Base-by-base conservation (phyloP, 2,888 invertebrate genomes). In the Laspeyria flexula region DNA sequence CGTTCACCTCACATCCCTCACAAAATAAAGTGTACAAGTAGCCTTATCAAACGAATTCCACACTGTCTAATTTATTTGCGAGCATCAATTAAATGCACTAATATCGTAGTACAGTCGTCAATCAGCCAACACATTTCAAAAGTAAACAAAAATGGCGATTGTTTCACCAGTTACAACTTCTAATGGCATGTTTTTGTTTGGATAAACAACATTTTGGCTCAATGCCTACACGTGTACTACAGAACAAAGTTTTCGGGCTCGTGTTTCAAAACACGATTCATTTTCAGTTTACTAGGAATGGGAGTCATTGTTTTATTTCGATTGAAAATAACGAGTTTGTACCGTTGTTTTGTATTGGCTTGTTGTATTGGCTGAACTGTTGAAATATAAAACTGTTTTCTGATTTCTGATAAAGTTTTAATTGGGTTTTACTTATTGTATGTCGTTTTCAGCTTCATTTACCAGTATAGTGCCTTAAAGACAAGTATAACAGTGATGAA, bases 211-310 rank as follows among this genome's bases (percentile, higher is more conserved):
- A 53, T 62, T 68, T 72, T 84, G 85, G 85, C 79, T 58, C 51
- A 12, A 34, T 70, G 81, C 85, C 85, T 73, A 81, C 83, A 78
- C 79, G 79, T 78, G 83, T 66, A 79, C 78, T 74, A 75, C 77
- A 74, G 81, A 63, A 54, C 55, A 56, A 67, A 66, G 71, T 68
- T 73, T 71, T 65, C n/a, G 70, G 62, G 54, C 43, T 83, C 73
- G 55, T 50, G 55, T 81, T 79, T 80, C 83, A 75, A 79, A 85
- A 81, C 77, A 79, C 49, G 58, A 67, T 62, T 70, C 71, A 68
- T 75, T 79, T 75, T 70, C 65, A 70, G 48, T 62, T 64, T 75
- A 67, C 73, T 54, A 50, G 57, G 70, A 71, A 75, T 55, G 54
- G 35, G 45, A 50, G 52, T 45, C 56, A 65, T 74, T 77, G 78